phyloP scores from a whole-genome alignment of 2,113 vertebrate genomes.

The Rhinopithecus roxellana region DNA sequence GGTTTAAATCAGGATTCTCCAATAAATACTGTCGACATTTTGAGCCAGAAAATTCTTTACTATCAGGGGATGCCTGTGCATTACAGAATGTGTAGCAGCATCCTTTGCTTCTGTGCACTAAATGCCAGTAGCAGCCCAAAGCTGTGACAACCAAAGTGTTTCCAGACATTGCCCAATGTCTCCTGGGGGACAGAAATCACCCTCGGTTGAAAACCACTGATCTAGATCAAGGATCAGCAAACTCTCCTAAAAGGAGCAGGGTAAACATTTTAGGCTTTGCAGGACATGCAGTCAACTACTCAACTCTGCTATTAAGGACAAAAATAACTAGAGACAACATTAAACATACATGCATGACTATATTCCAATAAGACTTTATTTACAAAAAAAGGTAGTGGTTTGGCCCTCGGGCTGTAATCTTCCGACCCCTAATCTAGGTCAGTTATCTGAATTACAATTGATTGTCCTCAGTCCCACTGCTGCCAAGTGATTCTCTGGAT shows the following conservation, averaged over 20 bases:
- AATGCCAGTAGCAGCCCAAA: not conserved
- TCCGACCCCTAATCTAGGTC: not conserved
- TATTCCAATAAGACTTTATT: slow-evolving; percentile 17
- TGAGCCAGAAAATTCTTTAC: slow-evolving; percentile 18
- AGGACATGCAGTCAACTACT: not conserved
- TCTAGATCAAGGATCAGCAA: slow-evolving; percentile 27
- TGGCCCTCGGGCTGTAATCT: not conserved
- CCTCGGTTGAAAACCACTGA: not conserved
- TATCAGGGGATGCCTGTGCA: not conserved
- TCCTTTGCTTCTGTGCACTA: not conserved
- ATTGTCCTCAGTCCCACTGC: slow-evolving; percentile 9
- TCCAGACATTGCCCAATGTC: not conserved
- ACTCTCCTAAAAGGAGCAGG: not conserved
- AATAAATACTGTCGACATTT: slow-evolving; percentile 28
- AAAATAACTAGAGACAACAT: slow-evolving; percentile 15
- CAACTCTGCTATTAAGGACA: not conserved
- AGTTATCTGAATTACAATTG: slow-evolving; percentile 39
- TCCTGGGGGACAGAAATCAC: not conserved
- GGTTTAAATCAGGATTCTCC: not conserved
- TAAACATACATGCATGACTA: slow-evolving; percentile 7
- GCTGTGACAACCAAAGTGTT: not conserved
- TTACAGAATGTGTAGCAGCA: not conserved
- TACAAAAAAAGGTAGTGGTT: not conserved
- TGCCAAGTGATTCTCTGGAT: not conserved
- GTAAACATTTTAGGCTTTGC: not conserved